phyloP scores from a whole-genome alignment of 2,888 invertebrate species.

The Conus canariensis region DNA sequence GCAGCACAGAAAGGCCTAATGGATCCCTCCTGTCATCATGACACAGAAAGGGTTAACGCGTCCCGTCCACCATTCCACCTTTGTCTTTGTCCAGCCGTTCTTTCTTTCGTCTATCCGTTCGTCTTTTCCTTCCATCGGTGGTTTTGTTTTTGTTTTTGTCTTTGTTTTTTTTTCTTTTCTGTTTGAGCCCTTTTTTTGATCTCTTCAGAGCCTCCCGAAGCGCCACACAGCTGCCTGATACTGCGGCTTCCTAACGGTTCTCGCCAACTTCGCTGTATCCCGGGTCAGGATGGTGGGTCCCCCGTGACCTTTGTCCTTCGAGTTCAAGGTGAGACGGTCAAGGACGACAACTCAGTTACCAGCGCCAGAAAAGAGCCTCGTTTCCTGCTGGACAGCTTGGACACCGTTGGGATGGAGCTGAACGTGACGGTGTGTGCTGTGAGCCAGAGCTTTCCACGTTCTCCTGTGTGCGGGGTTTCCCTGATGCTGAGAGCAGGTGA shows the following conservation, averaged over 20 bases:
- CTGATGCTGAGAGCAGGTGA: neutral
- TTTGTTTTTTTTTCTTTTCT: too few species aligned
- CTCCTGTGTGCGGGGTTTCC: neutral
- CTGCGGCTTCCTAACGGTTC: conserved; percentile 12
- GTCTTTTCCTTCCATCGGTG: too few species aligned
- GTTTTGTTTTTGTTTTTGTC: too few species aligned
- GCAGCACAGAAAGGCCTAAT: too few species aligned
- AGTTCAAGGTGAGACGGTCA: conserved; percentile 12
- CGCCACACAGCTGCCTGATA: neutral
- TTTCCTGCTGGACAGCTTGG: neutral
- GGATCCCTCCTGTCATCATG: too few species aligned
- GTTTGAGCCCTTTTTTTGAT: too few species aligned
- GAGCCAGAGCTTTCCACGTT: neutral
- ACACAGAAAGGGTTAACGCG: too few species aligned
- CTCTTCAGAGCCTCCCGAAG: neutral
- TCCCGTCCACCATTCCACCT: too few species aligned
- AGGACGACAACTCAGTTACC: neutral
- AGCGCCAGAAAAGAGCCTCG: neutral
- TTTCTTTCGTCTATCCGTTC: too few species aligned
- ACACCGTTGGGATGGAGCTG: neutral
- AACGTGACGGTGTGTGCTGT: conserved; percentile 23
- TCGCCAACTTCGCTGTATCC: conserved; percentile 6
- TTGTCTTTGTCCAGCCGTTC: too few species aligned
- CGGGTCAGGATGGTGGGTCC: neutral
- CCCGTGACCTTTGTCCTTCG: conserved; percentile 18